Percentiles rank a stretch among this genome's conserved stretches.
Conservation (phyloP, 2,797 vertebrate species). For the Lepilemur septentrionalis region DNA sequence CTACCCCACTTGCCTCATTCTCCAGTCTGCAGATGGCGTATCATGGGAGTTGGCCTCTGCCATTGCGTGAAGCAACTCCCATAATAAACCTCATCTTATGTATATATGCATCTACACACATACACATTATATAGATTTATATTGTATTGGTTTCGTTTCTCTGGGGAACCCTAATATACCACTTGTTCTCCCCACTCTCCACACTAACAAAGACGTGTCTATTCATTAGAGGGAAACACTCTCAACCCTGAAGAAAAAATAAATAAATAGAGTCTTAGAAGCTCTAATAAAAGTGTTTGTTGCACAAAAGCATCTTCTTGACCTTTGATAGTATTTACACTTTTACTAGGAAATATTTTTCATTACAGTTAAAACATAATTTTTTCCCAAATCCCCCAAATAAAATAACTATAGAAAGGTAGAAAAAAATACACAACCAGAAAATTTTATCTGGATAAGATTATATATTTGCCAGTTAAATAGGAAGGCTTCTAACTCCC, state of each 20-base stretch:
- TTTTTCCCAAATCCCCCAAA: neutral
- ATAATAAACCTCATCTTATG: neutral
- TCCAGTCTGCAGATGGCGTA: neutral
- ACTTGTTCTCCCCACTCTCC: too few species aligned
- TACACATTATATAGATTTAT: neutral
- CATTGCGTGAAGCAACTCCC: neutral
- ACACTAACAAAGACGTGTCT: neutral
- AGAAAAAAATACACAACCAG: neutral
- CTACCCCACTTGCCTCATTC: neutral
- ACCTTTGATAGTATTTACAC: neutral
- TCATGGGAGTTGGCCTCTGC: neutral
- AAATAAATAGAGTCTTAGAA: neutral
- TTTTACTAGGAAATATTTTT: neutral
- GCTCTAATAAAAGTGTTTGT: neutral
- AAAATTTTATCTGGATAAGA: neutral
- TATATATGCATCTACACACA: neutral
- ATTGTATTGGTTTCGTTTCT: neutral
- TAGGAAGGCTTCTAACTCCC: neutral
- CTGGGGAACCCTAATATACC: neutral
- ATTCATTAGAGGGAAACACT: neutral
- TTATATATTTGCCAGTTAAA: neutral
- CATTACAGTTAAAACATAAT: neutral
- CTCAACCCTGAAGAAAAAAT: neutral
- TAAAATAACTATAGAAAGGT: neutral
- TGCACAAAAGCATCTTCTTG: neutral